Conservation (phyloP, 2,797 vertebrate species). For the Poeciliopsis turneri region DNA sequence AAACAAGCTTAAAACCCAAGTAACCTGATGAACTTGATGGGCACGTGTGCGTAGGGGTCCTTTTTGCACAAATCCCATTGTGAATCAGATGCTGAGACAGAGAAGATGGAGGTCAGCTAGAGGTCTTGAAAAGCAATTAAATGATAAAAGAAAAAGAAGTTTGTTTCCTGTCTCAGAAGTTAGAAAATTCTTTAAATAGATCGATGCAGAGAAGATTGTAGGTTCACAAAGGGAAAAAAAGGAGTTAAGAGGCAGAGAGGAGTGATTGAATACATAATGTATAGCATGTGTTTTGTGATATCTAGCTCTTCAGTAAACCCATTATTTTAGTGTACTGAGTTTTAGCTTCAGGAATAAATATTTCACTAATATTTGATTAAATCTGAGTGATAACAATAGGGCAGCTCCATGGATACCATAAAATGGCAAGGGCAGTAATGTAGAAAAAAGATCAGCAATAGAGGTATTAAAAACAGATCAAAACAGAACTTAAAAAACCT, state of each 20-base stretch:
- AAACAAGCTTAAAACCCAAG: not conserved
- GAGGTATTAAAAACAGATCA: not conserved
- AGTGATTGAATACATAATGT: not conserved
- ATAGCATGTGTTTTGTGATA: not conserved
- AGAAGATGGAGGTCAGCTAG: not conserved
- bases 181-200: not conserved
- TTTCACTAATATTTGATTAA: not conserved
- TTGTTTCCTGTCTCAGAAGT: not conserved
- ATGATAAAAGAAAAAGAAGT: not conserved
- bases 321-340: not conserved
- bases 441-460: not conserved
- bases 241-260: not conserved
- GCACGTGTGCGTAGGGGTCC: not conserved
- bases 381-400: not conserved
- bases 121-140: slow-evolving; percentile 3
- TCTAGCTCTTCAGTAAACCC: not conserved
- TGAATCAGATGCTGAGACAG: not conserved
- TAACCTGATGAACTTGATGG: not conserved
- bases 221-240: not conserved
- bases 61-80: not conserved
- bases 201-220: not conserved
- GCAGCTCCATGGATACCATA: not conserved
- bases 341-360: not conserved
- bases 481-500: not conserved
- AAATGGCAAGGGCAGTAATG: not conserved